Percentiles rank a stretch among this genome's conserved stretches.
phyloP scores from a whole-genome alignment of 1,140 invertebrate species.

The Oreohelix idahoensis region DNA sequence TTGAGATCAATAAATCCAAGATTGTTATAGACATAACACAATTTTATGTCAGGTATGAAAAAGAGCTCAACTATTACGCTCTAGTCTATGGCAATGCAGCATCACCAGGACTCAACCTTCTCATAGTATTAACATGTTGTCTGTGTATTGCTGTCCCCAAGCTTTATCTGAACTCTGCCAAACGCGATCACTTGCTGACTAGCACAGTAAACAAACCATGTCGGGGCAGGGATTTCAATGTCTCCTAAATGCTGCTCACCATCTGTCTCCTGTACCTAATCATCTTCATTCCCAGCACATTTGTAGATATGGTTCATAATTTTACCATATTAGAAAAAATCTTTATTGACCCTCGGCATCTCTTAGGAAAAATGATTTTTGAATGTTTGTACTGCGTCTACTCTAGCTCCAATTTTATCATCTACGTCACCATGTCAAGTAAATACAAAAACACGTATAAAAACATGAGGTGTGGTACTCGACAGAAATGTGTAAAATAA shows the following conservation, averaged over 20 bases:
- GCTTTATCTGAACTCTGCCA: neutral
- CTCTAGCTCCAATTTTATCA: constrained; percentile 5
- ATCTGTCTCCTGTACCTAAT: neutral
- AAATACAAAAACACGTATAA: neutral
- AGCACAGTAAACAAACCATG: neutral
- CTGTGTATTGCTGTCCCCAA: neutral
- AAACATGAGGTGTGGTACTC: neutral
- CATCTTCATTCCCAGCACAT: neutral
- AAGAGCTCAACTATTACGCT: neutral
- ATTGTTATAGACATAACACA: neutral
- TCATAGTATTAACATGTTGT: neutral
- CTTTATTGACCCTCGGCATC: neutral
- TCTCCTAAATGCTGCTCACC: neutral
- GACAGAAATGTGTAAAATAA: too few species aligned
- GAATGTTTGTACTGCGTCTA: neutral
- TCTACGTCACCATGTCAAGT: constrained; percentile 8
- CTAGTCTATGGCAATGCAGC: neutral
- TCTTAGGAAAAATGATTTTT: neutral
- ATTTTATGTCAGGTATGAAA: neutral
- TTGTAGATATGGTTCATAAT: neutral
- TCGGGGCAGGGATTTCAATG: neutral
- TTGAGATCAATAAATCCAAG: neutral
- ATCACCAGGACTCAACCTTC: neutral
- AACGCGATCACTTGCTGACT: neutral
- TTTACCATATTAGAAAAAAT: neutral